Conservation (phyloP, 2,797 vertebrate species). For the Zalophus californianus region DNA sequence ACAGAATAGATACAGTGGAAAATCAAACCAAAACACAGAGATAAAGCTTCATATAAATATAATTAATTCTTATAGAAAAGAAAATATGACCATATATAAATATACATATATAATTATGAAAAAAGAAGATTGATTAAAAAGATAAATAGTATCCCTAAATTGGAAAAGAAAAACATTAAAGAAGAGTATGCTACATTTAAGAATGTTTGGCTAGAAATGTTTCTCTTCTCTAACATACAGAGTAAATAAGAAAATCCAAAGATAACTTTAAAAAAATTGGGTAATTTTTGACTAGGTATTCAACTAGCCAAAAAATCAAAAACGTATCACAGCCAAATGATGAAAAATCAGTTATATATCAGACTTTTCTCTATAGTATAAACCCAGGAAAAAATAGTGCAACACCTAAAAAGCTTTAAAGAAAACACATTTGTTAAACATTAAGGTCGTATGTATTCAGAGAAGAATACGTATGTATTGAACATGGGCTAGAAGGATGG, state of each 20-base stretch:
- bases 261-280: not conserved
- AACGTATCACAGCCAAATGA: not conserved
- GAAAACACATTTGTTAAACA: not conserved
- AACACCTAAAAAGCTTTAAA: not conserved
- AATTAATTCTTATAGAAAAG: not conserved
- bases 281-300: not conserved
- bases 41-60: not conserved
- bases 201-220: not conserved
- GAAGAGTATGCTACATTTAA: not conserved
- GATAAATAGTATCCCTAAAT: not conserved
- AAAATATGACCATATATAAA: not conserved
- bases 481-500: not conserved
- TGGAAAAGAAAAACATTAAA: not conserved
- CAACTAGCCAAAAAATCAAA: not conserved
- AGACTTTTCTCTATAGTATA: not conserved
- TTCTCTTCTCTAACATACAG: not conserved
- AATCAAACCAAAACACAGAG: not conserved
- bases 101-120: not conserved
- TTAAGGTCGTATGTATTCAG: no score
- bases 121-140: not conserved
- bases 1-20: not conserved
- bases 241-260: not conserved
- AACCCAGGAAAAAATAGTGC: not conserved
- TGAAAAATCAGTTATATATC: not conserved
- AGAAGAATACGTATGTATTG: not conserved